Conservation (phyloP, 1,140 invertebrate genomes). For the Micrasema longulum region DNA sequence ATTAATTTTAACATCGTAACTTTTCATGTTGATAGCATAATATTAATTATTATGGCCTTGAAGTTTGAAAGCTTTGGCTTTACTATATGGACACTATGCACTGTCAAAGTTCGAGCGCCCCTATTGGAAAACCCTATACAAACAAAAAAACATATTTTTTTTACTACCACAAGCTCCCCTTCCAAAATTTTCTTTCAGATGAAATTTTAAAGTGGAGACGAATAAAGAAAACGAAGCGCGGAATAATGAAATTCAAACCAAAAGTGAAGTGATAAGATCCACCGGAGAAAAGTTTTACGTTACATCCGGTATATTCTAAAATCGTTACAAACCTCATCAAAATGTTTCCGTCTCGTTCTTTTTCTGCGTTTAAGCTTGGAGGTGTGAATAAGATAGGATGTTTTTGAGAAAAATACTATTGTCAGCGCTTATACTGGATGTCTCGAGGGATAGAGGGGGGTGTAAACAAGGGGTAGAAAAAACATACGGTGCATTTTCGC, state of each 20-base stretch:
- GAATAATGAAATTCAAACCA: conserved; percentile 51
- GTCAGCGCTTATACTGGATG: conserved; percentile 37
- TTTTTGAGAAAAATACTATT: neutral
- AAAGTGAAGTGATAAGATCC: conserved; percentile 51
- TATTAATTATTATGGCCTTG: too few relatives aligned
- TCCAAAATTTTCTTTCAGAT: conserved; percentile 35
- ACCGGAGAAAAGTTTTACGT: conserved; percentile 28
- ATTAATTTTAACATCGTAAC: too few relatives aligned
- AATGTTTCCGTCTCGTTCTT: conserved; percentile 13
- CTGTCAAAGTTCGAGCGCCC: too few relatives aligned
- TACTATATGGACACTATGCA: too few relatives aligned
- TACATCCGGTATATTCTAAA: conserved; percentile 27
- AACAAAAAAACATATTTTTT: too few relatives aligned
- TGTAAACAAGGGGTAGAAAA: conserved; percentile 45
- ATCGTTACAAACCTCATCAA: conserved; percentile 5
- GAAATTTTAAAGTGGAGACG: conserved; percentile 51
- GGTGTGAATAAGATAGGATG: neutral
- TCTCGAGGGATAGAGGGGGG: conserved; percentile 39
- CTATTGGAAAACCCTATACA: too few relatives aligned
- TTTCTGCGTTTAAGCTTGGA: neutral
- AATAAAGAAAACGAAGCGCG: conserved; percentile 42
- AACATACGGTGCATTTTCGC: conserved; percentile 31
- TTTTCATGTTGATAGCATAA: too few relatives aligned
- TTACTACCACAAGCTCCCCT: too few relatives aligned
- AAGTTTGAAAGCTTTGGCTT: too few relatives aligned